Percentiles rank a stretch among this genome's conserved stretches.
Conservation (phyloP, 2,888 invertebrate genomes). For the Hemistola chrysoprasaria region DNA sequence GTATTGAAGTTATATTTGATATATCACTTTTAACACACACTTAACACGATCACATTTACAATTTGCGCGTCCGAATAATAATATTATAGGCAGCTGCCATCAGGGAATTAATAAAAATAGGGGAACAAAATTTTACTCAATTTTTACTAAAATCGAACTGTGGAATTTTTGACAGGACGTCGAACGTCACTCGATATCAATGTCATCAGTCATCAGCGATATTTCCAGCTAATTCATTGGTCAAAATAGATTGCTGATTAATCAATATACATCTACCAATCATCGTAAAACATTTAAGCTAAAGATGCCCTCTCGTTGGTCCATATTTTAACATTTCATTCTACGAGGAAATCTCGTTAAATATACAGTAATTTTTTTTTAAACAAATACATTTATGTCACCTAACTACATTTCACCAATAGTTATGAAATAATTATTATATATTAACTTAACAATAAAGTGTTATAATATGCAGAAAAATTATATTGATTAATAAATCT, state of each 20-base stretch:
- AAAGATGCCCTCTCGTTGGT: conserved; percentile 3
- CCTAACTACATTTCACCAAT: no score
- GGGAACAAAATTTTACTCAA: conserved; percentile 43
- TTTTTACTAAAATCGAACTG: conserved; percentile 49
- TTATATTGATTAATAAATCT: no score
- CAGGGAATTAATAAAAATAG: conserved; percentile 41
- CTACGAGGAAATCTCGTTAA: conserved; percentile 2
- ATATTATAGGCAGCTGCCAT: conserved; percentile 37
- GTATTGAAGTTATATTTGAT: conserved; percentile 36
- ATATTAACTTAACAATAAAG: no score
- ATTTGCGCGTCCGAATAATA: conserved; percentile 39
- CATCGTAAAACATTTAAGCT: conserved; percentile 57
- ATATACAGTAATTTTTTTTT: no score
- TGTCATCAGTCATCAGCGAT: conserved; percentile 20
- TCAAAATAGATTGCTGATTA: conserved; percentile 23
- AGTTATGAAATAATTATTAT: no score
- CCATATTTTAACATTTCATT: neutral
- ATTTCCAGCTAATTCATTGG: conserved; percentile 42
- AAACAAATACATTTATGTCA: no score
- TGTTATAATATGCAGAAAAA: no score
- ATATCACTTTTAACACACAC: conserved; percentile 35
- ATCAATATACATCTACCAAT: conserved; percentile 51
- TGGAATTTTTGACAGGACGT: conserved; percentile 47
- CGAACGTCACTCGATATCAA: conserved; percentile 42
- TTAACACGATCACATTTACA: conserved; percentile 42